phyloP scores from a whole-genome alignment of 1,140 invertebrate genomes.

The Acromyrmex echinatior region DNA sequence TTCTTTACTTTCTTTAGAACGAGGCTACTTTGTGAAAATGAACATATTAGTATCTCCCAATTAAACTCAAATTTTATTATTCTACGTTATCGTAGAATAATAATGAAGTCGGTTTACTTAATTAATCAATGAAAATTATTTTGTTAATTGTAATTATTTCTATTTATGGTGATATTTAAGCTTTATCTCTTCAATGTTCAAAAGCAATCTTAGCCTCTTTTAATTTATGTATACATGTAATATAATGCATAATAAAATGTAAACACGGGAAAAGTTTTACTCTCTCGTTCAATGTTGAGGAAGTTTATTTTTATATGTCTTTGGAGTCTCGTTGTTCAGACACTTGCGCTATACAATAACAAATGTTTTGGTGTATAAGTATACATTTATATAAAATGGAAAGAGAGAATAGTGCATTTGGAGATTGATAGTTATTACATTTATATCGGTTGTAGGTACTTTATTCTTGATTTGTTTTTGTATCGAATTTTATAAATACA shows the following conservation, averaged over 20 bases:
- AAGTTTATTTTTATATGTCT: conserved; percentile 48
- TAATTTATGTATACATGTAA: conserved; percentile 10
- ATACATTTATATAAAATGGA: conserved; percentile 16
- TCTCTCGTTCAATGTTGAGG: conserved; percentile 17
- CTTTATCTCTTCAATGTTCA: background rate
- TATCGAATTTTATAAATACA: background rate
- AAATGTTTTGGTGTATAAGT: conserved; percentile 30
- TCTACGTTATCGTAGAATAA: background rate
- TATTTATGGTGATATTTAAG: background rate
- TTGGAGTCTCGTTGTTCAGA: conserved; percentile 37
- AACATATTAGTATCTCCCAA: background rate
- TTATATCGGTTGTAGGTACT: background rate
- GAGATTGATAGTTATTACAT: conserved; percentile 32
- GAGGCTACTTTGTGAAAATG: conserved; percentile 18
- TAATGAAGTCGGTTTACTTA: background rate
- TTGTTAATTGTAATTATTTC: conserved; percentile 1
- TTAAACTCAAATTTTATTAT: conserved; percentile 16
- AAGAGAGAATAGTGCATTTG: conserved; percentile 27
- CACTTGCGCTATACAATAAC: conserved; percentile 34
- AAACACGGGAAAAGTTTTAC: conserved; percentile 40
- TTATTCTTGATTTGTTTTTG: background rate
- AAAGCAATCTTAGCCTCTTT: background rate
- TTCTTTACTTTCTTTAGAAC: conserved; percentile 5
- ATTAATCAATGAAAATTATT: background rate
- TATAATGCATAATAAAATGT: conserved; percentile 42